phyloP scores from a whole-genome alignment of 2,888 invertebrate species.

The Agrotis ipsilon region DNA sequence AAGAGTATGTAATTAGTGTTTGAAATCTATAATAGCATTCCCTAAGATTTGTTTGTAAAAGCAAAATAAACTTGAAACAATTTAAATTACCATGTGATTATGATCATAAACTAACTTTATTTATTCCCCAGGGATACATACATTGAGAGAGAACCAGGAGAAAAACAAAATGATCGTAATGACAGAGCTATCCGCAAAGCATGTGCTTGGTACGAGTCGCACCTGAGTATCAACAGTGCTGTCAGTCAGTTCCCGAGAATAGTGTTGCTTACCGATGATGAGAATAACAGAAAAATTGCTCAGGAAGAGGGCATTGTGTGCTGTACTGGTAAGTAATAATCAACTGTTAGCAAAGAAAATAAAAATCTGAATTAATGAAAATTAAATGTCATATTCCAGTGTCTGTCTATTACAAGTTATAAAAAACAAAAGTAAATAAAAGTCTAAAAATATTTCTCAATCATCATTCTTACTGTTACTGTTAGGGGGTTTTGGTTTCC shows the following conservation, averaged over 20 bases:
- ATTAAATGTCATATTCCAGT: too few species aligned
- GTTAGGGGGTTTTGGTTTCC: too few species aligned
- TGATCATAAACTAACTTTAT: neutral
- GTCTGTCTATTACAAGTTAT: too few species aligned
- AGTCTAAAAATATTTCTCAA: too few species aligned
- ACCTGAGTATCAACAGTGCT: conserved; percentile 89
- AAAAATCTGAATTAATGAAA: too few species aligned
- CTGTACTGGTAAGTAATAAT: conserved; percentile 92
- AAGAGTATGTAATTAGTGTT: too few species aligned
- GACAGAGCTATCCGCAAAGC: conserved; percentile 97
- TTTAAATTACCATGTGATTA: too few species aligned
- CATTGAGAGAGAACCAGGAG: conserved; percentile 95
- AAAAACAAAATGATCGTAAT: conserved; percentile 97
- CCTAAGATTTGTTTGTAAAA: too few species aligned
- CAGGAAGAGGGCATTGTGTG: conserved; percentile 93
- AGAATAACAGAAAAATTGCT: conserved; percentile 94
- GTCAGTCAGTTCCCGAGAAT: conserved; percentile 89
- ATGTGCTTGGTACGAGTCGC: conserved; percentile 95
- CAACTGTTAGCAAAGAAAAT: neutral
- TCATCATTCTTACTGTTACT: too few species aligned
- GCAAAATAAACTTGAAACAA: too few species aligned
- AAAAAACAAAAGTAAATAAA: too few species aligned
- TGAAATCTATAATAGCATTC: too few species aligned
- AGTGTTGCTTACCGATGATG: conserved; percentile 96
- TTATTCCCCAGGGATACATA: conserved; percentile 94